These are phyloP conservation scores for Coregonus ussuriensis DNA, from an alignment of 2,797 vertebrate species.

Conservation along the genomic window DNA sequence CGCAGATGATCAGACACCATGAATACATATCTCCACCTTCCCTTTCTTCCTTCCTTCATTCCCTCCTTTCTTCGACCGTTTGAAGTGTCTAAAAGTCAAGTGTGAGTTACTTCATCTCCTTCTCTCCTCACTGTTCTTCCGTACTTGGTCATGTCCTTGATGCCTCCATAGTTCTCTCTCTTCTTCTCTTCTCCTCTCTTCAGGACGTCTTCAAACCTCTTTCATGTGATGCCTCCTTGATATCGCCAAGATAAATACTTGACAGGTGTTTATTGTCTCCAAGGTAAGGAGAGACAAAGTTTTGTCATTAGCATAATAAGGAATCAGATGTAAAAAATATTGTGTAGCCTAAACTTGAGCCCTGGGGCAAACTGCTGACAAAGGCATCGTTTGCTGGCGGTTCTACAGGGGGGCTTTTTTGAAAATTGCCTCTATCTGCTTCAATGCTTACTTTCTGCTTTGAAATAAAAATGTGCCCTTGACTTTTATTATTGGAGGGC, in stretches of 20 bases:
- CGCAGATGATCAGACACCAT: no score
- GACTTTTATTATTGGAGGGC: conserved; percentile 48
- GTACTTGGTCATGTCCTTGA: conserved; percentile 22
- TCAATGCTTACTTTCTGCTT: conserved; percentile 37
- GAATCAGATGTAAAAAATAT: conserved; percentile 55
- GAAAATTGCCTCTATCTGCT: conserved; percentile 54
- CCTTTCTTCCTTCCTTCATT: no score
- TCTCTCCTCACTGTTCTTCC: conserved; percentile 2
- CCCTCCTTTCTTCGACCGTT: not conserved
- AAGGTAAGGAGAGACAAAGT: conserved; percentile 50
- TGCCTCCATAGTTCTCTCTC: conserved; percentile 44
- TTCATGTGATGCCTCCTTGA: conserved; percentile 55
- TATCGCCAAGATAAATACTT: conserved; percentile 54
- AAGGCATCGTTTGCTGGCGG: conserved; percentile 49
- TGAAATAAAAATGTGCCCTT: conserved; percentile 56
- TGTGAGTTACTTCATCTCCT: conserved; percentile 1
- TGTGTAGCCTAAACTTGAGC: conserved; percentile 37
- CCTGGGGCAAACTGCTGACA: conserved; percentile 64
- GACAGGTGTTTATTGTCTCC: conserved; percentile 37
- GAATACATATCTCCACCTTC: no score
- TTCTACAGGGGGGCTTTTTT: conserved; percentile 37
- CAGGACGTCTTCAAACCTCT: conserved; percentile 17
- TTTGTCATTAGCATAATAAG: conserved; percentile 66
- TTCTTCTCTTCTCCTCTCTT: conserved; percentile 12
- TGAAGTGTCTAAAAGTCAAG: not conserved